Conservation (phyloP, 2,113 vertebrate species). For the Pyxicephalus adspersus region DNA sequence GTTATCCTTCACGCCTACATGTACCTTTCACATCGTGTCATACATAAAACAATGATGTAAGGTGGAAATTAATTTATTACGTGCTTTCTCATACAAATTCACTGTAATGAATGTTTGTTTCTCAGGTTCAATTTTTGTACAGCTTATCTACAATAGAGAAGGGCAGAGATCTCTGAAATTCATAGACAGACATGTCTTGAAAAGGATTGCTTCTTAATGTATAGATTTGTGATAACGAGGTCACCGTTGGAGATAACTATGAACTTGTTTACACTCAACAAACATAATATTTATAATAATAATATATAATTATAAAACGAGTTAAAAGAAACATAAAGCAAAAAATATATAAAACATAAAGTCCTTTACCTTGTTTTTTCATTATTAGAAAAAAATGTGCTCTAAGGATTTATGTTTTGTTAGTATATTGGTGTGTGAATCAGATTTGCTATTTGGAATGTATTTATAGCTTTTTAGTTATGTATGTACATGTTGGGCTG, state of each 20-base stretch:
- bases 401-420: no score
- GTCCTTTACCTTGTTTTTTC: no score
- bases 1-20: no score
- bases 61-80: constrained; percentile 2
- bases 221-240: constrained; percentile 18
- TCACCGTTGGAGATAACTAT: not conserved
- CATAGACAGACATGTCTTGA: constrained; percentile 3
- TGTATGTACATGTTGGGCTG: no score
- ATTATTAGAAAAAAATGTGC: no score
- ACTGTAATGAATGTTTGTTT: constrained; percentile 23
- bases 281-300: not conserved
- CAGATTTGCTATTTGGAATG: no score
- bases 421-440: no score
- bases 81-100: constrained; percentile 25
- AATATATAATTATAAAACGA: no score
- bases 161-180: constrained; percentile 8
- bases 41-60: not conserved
- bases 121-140: constrained; percentile 3
- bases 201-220: constrained; percentile 23
- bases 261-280: not conserved
- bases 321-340: no score
- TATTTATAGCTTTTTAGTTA: no score
- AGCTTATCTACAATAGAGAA: constrained; percentile 3
- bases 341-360: no score
- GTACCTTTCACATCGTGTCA: no score